Base-by-base conservation (phyloP, 2,888 invertebrate genomes). In the Tridacna gigas region DNA sequence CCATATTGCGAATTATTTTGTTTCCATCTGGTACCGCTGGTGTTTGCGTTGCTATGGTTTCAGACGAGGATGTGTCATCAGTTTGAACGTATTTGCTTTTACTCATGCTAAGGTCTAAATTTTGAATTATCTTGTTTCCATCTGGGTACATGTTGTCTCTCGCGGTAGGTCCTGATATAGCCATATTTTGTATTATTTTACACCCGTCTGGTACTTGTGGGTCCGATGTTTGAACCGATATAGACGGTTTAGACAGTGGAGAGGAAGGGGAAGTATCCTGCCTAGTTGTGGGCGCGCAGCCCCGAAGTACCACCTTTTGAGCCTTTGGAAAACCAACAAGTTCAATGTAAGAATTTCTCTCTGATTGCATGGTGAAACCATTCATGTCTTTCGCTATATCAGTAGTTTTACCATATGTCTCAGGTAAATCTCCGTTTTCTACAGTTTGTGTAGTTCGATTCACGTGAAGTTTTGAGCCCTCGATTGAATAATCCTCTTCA, bases 381-480 rank as follows among this genome's bases (percentile, higher is more conserved):
- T 20, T 51, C 9, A 47, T 26, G 11, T 9, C 20, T 28, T 45
- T 25, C 11, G 2, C 28, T 47, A 51, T 22, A n/a, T 48, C 51
- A 25, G 71, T 51, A 25, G 3, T 25, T 47, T 51, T 71, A 13
- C 22, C 26, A 26, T 18, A 15, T 11, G 48, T 51, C 15, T 22
- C 22, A 5, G 0, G 25, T 22, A 15, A 12, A 15, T 26, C 51
- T 47, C 18, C 11, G 7, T 4, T 20, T 22, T 22, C 61, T 26
- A 63, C 75, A 5, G 85, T 85, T 71, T 85, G 85, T 12, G 77
- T 79, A 37, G 67, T 71, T 26, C 80, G 65, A 73, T 85, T 85
- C 0, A 85, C 77, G 61, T 85, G 85, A 11, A 85, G 51, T 74
- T 80, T 82, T 0, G 81, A 48, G 66, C 65, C 81, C 61, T 77